A percentile compares a stretch with the other conserved stretches of the same genome.
phyloP scores from a whole-genome alignment of 2,797 vertebrate genomes.

The Pyrocephalus nanus region DNA sequence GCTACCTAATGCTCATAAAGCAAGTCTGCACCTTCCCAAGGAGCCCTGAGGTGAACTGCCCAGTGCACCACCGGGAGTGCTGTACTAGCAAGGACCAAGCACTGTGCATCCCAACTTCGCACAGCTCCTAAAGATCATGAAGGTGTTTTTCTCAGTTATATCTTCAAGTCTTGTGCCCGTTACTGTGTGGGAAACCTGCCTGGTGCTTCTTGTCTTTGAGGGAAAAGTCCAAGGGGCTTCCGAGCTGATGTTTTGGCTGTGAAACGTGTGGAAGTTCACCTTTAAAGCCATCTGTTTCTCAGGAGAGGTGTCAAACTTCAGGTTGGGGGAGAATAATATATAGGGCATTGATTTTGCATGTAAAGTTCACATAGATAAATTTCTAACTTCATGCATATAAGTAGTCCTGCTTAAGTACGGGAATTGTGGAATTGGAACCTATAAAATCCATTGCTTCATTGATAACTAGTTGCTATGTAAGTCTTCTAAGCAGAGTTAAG shows the following conservation, averaged over 20 bases:
- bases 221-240: background rate
- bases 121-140: background rate
- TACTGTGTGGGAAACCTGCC: background rate
- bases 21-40: background rate
- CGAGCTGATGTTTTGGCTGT: background rate
- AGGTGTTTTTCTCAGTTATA: background rate
- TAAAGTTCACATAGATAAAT: background rate
- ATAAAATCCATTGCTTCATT: background rate
- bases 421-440: background rate
- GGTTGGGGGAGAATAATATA: background rate
- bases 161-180: background rate
- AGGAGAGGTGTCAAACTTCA: background rate
- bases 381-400: background rate
- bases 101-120: accelerated
- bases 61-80: background rate
- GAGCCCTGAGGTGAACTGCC: background rate
- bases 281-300: background rate
- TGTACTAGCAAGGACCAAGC: background rate
- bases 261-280: background rate
- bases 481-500: background rate
- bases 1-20: background rate
- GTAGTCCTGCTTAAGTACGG: background rate
- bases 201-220: background rate
- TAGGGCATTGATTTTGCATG: background rate
- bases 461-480: background rate